Conservation (phyloP, 2,797 vertebrate species). For the Anniella stebbinsi region DNA sequence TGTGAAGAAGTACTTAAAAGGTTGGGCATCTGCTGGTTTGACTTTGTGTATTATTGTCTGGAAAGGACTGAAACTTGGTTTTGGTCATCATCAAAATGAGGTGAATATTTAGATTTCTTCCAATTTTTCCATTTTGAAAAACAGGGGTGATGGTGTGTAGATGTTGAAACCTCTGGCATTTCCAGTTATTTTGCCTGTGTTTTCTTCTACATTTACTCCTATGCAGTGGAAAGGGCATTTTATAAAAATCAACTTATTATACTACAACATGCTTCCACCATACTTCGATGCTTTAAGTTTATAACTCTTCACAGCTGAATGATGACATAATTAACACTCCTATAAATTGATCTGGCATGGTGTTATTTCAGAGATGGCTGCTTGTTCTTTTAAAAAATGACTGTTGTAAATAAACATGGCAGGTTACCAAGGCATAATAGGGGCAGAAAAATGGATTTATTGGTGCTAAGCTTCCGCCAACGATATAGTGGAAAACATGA, state of each 20-base stretch:
- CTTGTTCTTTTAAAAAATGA: neutral
- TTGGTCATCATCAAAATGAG: neutral
- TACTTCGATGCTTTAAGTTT: neutral
- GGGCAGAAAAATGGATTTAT: constrained; percentile 1
- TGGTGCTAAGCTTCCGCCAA: neutral
- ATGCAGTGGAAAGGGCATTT: neutral
- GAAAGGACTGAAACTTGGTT: neutral
- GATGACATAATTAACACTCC: neutral
- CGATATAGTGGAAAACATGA: neutral
- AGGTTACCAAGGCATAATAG: neutral
- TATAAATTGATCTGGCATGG: constrained; percentile 9
- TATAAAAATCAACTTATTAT: neutral
- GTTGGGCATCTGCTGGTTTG: too few species aligned
- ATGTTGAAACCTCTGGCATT: neutral
- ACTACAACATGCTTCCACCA: neutral
- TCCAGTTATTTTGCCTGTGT: neutral
- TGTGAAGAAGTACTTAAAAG: too few species aligned
- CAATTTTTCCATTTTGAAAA: neutral
- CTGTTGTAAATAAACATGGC: neutral
- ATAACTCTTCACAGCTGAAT: neutral
- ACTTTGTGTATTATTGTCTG: neutral
- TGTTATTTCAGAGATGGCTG: neutral
- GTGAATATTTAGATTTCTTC: neutral
- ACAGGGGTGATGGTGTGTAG: neutral
- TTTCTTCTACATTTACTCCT: neutral